Percentiles rank a stretch among this genome's conserved stretches.
These are phyloP conservation scores for Mionectes macconnelli DNA, from an alignment of 2,113 vertebrate species.

Conservation along the genomic window DNA sequence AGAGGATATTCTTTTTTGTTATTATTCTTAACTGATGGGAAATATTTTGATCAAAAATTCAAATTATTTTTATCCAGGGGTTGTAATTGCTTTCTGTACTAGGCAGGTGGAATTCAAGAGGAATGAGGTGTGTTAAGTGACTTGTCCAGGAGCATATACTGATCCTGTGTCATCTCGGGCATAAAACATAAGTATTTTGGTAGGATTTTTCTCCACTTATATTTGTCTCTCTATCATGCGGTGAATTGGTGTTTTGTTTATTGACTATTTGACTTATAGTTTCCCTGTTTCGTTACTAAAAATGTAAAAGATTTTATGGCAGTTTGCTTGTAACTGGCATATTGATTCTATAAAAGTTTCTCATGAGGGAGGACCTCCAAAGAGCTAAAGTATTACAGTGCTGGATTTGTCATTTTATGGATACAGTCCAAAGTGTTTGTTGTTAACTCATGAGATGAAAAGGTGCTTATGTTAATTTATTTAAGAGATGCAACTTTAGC, in stretches of 20 bases:
- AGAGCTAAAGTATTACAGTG: not conserved
- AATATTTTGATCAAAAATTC: not conserved
- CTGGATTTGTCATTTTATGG: not conserved
- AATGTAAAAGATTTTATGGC: not conserved
- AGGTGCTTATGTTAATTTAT: conserved; percentile 1
- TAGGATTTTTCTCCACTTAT: not conserved
- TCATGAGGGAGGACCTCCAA: not conserved
- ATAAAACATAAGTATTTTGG: not conserved
- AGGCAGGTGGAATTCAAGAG: not conserved
- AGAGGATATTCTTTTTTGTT: not conserved
- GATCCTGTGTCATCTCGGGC: not conserved
- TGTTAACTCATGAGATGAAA: not conserved
- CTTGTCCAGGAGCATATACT: not conserved
- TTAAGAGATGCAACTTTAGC: conserved; percentile 15
- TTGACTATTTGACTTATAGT: not conserved
- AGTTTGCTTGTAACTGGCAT: not conserved
- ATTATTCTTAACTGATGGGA: not conserved
- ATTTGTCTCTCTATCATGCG: not conserved
- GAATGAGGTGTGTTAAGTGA: not conserved
- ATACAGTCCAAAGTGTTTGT: not conserved
- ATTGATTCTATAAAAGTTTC: not conserved
- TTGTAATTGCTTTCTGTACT: not conserved
- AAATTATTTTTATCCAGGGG: not conserved
- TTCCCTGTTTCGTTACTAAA: not conserved
- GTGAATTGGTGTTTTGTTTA: not conserved